Base-by-base conservation (phyloP, 1,140 invertebrate genomes). In the Leucophenga varia region DNA sequence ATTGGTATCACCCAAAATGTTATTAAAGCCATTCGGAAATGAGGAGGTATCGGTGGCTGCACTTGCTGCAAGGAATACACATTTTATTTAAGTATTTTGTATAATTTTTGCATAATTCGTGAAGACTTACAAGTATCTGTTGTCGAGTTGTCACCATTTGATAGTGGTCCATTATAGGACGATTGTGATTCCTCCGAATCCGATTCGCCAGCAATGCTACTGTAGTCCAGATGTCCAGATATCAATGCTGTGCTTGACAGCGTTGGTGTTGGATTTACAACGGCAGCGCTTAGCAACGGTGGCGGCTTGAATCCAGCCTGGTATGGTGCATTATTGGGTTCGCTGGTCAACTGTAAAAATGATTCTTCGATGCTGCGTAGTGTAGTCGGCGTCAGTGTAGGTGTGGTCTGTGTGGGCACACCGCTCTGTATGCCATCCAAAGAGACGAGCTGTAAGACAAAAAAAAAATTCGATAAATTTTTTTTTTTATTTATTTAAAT, bases 251-350 rank as follows among this genome's bases (percentile, higher is more conserved):
- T 51, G 49, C 31, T 38, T 45, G 37, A 37, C 56, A 20, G 21
- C 18, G 36, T 34, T 38, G 30, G 38, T 49, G 35, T 40, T 46
- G 46, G 30, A 43, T 43, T 43, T 17, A 30, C n/a, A n/a, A n/a
- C n/a, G n/a, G 22, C 51, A 34, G 31, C 31, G 45, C n/a, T 25
- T 10, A 25, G 28, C 28, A 52, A 44, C 13, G 70, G 64, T 12
- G 91, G 90, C 20, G 93, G 91, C 19, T 95, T 90, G 74, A 95
- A 95, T 30, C 91, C 89, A 32, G 92, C 93, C 78, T 95, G 91
- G 64, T 87, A 89, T 57, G 88, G 76, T 88, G 86, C 54, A 81
- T 82, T 57, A 81, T 77, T 75, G 85, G 82, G 71, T 81, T 82
- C 79, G 81, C 82, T 63, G 75, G 77, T 77, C 77, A 84, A 72